These are phyloP conservation scores for Drosophila biarmipes DNA, from an alignment of 1,140 invertebrate species.

Conservation along the genomic window DNA sequence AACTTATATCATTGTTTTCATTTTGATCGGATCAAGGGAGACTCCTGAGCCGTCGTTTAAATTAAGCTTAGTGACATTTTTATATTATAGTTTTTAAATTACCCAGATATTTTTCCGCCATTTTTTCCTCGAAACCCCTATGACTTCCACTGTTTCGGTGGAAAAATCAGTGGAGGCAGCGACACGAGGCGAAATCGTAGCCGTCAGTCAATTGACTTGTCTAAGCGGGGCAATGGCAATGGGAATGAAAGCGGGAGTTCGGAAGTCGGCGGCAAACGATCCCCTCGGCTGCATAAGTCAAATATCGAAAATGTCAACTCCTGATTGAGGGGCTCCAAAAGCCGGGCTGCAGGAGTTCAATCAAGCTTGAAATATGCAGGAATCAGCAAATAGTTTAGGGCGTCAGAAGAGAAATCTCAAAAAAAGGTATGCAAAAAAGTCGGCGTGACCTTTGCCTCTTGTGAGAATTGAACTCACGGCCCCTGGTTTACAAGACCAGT, in stretches of 20 bases:
- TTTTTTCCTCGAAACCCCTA: not conserved
- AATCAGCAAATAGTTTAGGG: conserved; percentile 10
- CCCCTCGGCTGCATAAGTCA: conserved; percentile 38
- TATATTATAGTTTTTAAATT: no score
- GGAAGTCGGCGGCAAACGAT: conserved; percentile 28
- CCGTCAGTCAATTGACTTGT: conserved; percentile 67
- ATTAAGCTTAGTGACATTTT: no score
- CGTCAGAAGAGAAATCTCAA: not conserved
- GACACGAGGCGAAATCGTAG: conserved; percentile 28
- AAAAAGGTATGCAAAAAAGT: not conserved
- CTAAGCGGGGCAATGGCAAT: conserved; percentile 20
- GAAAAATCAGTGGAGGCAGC: not conserved
- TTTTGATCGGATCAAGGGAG: no score
- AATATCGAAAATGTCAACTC: conserved; percentile 38
- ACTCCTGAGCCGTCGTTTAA: no score
- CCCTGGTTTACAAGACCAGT: conserved; percentile 97
- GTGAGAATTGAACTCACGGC: conserved; percentile 96
- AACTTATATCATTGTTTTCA: no score
- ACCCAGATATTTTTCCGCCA: not conserved
- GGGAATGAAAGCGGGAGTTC: conserved; percentile 8
- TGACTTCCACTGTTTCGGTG: conserved; percentile 17
- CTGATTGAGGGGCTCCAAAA: conserved; percentile 37
- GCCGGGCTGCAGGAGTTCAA: conserved; percentile 17
- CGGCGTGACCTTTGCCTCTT: conserved; percentile 86
- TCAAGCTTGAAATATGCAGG: conserved; percentile 38